Evolutionary conservation across 2,113 vertebrate species (phyloP).

Genomic region (Tamias sibiricus): DNA sequence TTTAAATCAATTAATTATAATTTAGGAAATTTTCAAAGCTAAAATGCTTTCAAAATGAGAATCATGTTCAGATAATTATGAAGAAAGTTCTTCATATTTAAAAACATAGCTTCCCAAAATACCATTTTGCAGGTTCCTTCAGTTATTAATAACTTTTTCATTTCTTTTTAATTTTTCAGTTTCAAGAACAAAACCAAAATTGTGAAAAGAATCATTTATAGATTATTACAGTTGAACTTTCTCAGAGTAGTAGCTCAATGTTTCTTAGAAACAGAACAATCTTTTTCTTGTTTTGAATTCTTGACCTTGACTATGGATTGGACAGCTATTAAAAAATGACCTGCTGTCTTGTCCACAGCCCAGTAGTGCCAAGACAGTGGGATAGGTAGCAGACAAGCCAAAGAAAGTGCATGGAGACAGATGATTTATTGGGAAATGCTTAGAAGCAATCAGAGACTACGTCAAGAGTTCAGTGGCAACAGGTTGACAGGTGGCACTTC

Average conservation of each 20-base stretch:
- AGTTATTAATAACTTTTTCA: neutral
- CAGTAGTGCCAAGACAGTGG: no score
- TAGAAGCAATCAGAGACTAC: no score
- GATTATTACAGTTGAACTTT: neutral
- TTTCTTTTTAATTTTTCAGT: conserved; percentile 22
- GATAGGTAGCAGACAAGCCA: no score
- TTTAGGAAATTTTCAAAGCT: conserved; percentile 82
- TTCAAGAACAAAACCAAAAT: neutral
- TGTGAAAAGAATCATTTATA: conserved; percentile 3
- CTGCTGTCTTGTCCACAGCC: no score
- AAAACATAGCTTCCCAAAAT: conserved; percentile 33
- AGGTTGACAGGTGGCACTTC: no score
- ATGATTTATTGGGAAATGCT: no score
- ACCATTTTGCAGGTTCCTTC: neutral
- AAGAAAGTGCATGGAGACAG: no score
- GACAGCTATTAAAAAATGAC: neutral
- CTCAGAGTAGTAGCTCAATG: neutral
- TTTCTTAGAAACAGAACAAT: neutral
- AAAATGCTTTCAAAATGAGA: conserved; percentile 78
- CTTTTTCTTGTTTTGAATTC: neutral
- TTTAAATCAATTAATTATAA: conserved; percentile 86
- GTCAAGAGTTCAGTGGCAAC: no score
- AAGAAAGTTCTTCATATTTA: conserved; percentile 63
- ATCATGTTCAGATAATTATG: conserved; percentile 62
- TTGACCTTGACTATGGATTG: neutral